A percentile compares a stretch with the other conserved stretches of the same genome.
phyloP scores from a whole-genome alignment of 2,888 invertebrate species.

The Drosophila melanosoma region DNA sequence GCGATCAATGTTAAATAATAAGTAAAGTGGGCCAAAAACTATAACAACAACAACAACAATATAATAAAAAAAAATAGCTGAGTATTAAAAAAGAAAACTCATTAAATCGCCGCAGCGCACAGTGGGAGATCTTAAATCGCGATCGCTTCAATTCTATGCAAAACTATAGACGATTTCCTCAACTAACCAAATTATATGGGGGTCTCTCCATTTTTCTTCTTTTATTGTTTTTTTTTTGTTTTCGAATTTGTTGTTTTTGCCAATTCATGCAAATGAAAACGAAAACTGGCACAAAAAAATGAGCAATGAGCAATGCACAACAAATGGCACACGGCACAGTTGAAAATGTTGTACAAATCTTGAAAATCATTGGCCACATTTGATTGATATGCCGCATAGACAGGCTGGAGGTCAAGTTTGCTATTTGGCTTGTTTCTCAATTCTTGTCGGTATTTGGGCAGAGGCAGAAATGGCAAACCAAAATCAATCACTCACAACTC shows the following conservation, averaged over 20 bases:
- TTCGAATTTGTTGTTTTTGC: slow-evolving; percentile 31
- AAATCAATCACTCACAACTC: slow-evolving; percentile 73
- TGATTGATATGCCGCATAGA: slow-evolving; percentile 76
- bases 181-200: slow-evolving; percentile 43
- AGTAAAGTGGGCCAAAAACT: slow-evolving; percentile 72
- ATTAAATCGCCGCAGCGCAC: slow-evolving; percentile 69
- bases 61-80: slow-evolving; percentile 7
- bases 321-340: slow-evolving; percentile 48
- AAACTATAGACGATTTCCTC: slow-evolving; percentile 57
- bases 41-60: slow-evolving; percentile 36
- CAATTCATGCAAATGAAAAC: slow-evolving; percentile 79
- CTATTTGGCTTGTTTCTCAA: slow-evolving; percentile 23
- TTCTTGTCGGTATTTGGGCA: slow-evolving; percentile 28
- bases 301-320: slow-evolving; percentile 24
- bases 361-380: slow-evolving; percentile 65
- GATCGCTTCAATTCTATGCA: slow-evolving; percentile 48
- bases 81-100: slow-evolving; percentile 59
- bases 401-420: slow-evolving; percentile 73
- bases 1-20: slow-evolving; percentile 73
- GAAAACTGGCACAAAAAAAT: slow-evolving; percentile 65
- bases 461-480: slow-evolving; percentile 34
- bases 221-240: neutral
- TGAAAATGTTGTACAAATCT: slow-evolving; percentile 46
- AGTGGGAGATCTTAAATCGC: slow-evolving; percentile 64
- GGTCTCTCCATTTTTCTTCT: slow-evolving; percentile 15